Evolutionary conservation across 2,888 invertebrate genomes (phyloP).

Genomic region (Dermolepida albohirtum): DNA sequence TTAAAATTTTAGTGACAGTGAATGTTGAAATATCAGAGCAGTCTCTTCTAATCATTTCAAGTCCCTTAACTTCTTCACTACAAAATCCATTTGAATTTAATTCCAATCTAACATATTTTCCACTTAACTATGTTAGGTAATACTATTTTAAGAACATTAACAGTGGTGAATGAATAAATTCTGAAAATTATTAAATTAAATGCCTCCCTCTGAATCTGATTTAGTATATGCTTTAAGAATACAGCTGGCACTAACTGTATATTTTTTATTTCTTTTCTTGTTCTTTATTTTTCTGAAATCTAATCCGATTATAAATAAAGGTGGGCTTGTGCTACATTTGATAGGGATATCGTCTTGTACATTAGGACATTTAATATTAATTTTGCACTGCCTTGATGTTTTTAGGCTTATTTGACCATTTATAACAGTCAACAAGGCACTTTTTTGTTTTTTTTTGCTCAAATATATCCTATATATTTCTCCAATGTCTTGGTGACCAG

Average conservation of each 20-base stretch:
- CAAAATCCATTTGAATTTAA: background rate
- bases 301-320: constrained; percentile 11
- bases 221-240: constrained; percentile 4
- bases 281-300: constrained; percentile 9
- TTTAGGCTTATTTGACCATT: background rate
- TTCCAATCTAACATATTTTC: constrained; percentile 19
- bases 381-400: background rate
- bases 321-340: constrained; percentile 1
- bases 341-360: constrained; percentile 11
- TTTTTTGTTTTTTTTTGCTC: constrained; percentile 16
- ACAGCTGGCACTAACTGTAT: constrained; percentile 11
- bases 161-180: too few relatives aligned
- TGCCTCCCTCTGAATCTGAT: too few relatives aligned
- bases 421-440: constrained; percentile 10
- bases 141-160: too few relatives aligned
- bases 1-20: constrained; percentile 5
- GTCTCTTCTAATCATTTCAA: constrained; percentile 21
- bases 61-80: constrained; percentile 20
- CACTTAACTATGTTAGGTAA: background rate
- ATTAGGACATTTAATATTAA: constrained; percentile 12
- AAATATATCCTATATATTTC: too few relatives aligned
- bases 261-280: background rate
- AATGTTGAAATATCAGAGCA: constrained; percentile 17
- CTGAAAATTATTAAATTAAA: too few relatives aligned
- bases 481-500: constrained; percentile 7